Base-by-base conservation (phyloP, 2,797 vertebrate species). In the Basileuterus tristriatus region DNA sequence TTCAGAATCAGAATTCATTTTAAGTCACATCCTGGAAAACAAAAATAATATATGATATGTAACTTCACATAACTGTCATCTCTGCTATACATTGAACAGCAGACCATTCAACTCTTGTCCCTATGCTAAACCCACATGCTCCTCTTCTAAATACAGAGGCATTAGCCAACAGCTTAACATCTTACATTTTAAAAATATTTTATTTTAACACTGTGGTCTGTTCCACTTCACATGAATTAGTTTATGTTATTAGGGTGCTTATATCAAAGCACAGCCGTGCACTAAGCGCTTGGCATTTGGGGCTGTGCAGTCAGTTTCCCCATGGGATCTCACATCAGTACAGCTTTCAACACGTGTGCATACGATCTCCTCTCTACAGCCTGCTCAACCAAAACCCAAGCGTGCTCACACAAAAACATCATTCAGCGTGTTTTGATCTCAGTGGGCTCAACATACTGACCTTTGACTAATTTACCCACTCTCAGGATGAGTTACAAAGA, bases 1-100 rank as follows among this genome's bases (percentile, higher is more conserved):
- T 91, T 96, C 84, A 83, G 84, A 80, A 95, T 81, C 76, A 87
- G 86, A 91, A 94, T 87, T 85, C 84, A 96, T 96, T 95, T 87
- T 77, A 93, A 87, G 55, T 94, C 82, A 95, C 79, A 92, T 93
- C 78, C 96, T 97, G 94, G 47, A 94, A 94, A 87, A 79, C 64
- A 97, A 76, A 92, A 87, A 52, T 37, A 76, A 56, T 8, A 50
- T 1, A 30, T 15, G 50, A 36, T 37, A 58, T 4, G 13, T 50
- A 63, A 56, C 23, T 78, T 52, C 36, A 87, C 26, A 9, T 29
- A 64, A 39, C 39, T 72, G 27, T 39, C 39, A 72, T 34, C 52
- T 72, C 44, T 53, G 43, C 32, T 55, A 34, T 19, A 59, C 4
- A 17, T 36, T 70, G 20, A 60, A 62, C 32, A 80, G 68, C 0